Evolutionary conservation across 2,888 invertebrate species (phyloP), one percentile per base, ranked within the genome.

Genomic region (Nasonovia ribisnigri): DNA sequence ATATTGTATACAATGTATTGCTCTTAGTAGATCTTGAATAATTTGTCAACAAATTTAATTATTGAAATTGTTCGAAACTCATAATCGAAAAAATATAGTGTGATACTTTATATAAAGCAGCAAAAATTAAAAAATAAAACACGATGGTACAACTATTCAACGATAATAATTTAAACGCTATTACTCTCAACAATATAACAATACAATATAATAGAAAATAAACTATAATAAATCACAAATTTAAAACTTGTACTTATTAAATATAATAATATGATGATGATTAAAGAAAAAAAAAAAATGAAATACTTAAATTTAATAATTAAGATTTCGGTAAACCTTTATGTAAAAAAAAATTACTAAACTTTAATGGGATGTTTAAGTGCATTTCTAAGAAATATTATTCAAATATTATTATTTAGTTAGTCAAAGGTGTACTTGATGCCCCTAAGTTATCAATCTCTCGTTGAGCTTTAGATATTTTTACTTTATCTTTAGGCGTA

Each of bases 401-500:
- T 84, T 42, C 26, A 60, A 46, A 29, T 29, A 88, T 51, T 54
- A 88, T 95, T 95, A 54, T 88, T 89, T 93, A 90, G 29, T 93
- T 93, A 84, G 90, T 90, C 48, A 93, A 90, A 48, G 95, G 95
- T 94, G 95, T 95, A 26, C 95, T 95, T n/a, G 96, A 96, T 94
- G 96, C 96, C 89, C 96, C 96, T 94, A 97, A 96, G 95, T 96
- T 97, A 95, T 99, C 99, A 95, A 99, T 99, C 96, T 99, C 98
- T 95, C 99, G 97, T 96, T 99, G 99, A 93, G 99, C 99, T 95
- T 98, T 97, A 84, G 99, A 99, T 96, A 98, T 98, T 96, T 99
- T 99, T 94, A 99, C 97, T 96, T 99, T 99, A 96, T 99, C 98
- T 96, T 98, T 98, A 95, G 99, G 99, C 94, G 99, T 98, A 95